Evolutionary conservation across 1,140 invertebrate species (phyloP).

Genomic region (Dreissena rostriformis): DNA sequence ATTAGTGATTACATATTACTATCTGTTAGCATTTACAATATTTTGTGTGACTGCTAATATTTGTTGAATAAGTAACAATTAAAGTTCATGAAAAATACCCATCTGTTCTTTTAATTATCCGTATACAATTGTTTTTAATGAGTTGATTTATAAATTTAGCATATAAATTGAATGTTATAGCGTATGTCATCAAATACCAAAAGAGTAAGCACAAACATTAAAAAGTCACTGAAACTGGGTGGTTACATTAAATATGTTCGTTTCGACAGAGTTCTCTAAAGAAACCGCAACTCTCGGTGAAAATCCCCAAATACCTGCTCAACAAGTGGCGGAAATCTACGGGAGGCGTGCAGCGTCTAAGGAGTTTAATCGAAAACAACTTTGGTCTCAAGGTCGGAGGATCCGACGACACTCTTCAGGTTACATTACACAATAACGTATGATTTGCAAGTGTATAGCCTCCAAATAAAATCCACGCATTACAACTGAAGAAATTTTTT

Average conservation of each 20-base stretch:
- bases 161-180: not conserved
- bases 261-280: slow-evolving; percentile 2
- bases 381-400: slow-evolving; percentile 24
- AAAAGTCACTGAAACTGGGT: not conserved
- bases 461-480: no score
- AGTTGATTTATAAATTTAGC: not conserved
- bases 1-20: no score
- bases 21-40: not conserved
- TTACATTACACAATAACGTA: no score
- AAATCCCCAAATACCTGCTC: slow-evolving; percentile 31
- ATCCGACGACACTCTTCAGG: not conserved
- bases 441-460: no score
- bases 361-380: slow-evolving; percentile 11
- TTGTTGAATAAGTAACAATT: no score
- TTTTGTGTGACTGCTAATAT: no score
- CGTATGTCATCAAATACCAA: not conserved
- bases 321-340: slow-evolving; percentile 34
- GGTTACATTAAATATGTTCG: not conserved
- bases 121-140: not conserved
- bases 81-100: no score
- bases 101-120: not conserved
- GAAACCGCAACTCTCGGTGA: not conserved
- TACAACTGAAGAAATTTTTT: no score
- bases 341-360: slow-evolving; percentile 4
- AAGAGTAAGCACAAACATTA: not conserved